Percentiles rank a stretch among this genome's conserved stretches.
Evolutionary conservation across 2,888 invertebrate species (phyloP).

Genomic region (Formica aserva): DNA sequence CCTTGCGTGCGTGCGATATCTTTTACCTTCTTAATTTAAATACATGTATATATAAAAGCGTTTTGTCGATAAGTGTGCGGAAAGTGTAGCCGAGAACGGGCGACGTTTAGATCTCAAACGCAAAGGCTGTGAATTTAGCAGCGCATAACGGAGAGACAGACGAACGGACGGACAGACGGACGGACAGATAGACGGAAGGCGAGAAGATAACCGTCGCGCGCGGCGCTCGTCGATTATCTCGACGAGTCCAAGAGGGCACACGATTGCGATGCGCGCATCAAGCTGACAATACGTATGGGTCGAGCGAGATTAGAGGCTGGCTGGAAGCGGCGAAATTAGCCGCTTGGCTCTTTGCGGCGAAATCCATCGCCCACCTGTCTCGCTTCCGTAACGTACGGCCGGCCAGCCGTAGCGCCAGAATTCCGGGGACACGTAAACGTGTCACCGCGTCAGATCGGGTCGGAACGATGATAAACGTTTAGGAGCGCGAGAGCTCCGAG

Average conservation of each 20-base stretch:
- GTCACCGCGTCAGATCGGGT: not conserved
- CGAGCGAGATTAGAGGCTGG: not conserved
- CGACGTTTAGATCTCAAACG: constrained; percentile 24
- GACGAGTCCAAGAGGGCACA: constrained; percentile 49
- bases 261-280: not conserved
- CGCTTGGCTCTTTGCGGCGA: not conserved
- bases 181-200: not conserved
- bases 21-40: not conserved
- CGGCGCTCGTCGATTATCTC: constrained; percentile 43
- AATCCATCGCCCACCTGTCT: constrained; percentile 39
- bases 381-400: constrained; percentile 18
- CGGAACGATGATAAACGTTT: not conserved
- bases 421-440: not conserved
- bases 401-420: not conserved
- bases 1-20: not conserved
- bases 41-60: not conserved
- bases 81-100: constrained; percentile 5
- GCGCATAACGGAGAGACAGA: not conserved
- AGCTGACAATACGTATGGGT: not conserved
- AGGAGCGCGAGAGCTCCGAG: not conserved
- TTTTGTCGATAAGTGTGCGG: constrained; percentile 1
- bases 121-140: constrained; percentile 35
- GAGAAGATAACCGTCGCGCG: constrained; percentile 45
- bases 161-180: not conserved
- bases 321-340: constrained; percentile 38